Percentiles rank a stretch among this genome's conserved stretches.
phyloP scores from a whole-genome alignment of 2,113 vertebrate species.

The Etia nguti region DNA sequence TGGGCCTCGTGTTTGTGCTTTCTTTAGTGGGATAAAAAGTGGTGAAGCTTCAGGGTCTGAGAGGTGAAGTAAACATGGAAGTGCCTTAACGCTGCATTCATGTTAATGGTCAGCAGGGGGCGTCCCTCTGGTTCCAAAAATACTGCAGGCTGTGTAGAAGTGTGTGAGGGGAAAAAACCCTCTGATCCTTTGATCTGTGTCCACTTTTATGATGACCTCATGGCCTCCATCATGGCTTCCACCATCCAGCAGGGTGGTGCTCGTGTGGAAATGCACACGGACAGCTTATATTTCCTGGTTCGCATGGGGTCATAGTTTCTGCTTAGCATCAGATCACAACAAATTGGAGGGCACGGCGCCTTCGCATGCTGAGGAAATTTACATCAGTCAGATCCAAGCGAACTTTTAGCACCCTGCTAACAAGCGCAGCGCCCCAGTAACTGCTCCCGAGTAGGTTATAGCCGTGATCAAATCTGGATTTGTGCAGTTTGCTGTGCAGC shows the following conservation, averaged over 20 bases:
- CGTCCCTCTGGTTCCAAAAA: not conserved
- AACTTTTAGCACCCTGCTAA: not conserved
- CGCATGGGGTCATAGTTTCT: fast-evolving
- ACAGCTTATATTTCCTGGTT: not conserved
- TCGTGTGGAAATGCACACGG: not conserved
- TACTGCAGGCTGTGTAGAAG: not conserved
- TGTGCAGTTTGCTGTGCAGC: not conserved
- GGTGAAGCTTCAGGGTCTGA: not conserved
- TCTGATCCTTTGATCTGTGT: not conserved
- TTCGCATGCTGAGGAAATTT: not conserved
- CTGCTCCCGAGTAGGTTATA: fast-evolving
- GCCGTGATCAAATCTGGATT: not conserved
- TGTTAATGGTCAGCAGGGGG: not conserved
- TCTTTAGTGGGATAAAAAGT: not conserved
- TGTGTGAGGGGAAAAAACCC: not conserved
- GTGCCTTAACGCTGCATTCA: not conserved
- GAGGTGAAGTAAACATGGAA: not conserved
- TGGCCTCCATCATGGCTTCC: not conserved
- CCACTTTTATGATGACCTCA: not conserved
- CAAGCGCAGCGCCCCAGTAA: not conserved
- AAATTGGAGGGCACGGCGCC: not conserved
- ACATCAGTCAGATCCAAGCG: fast-evolving
- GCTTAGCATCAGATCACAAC: not conserved
- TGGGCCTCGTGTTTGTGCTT: fast-evolving
- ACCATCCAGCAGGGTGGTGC: not conserved